Evolutionary conservation across 2,113 vertebrate genomes (phyloP).

Genomic region (Lagopus leucura): DNA sequence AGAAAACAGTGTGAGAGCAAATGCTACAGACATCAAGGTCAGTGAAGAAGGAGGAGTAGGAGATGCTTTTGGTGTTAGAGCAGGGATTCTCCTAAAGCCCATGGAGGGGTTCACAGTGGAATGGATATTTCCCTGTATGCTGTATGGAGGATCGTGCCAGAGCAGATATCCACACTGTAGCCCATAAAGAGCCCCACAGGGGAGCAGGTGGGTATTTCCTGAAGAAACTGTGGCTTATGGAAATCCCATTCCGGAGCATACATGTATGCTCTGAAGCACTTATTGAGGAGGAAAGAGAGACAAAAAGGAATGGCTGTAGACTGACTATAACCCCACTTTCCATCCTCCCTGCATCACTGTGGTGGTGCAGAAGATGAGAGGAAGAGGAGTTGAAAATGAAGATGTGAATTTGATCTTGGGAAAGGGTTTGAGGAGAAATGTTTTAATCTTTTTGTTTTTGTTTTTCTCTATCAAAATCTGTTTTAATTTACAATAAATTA

Average conservation of each 20-base stretch:
- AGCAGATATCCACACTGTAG: neutral
- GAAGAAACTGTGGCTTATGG: neutral
- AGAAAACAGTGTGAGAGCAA: neutral
- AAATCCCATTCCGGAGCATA: neutral
- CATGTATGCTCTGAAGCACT: neutral
- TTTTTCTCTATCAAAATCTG: neutral
- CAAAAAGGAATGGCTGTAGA: neutral
- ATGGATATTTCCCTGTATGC: neutral
- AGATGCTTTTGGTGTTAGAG: neutral
- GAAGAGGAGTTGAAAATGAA: neutral
- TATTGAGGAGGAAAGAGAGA: neutral
- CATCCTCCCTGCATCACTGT: fast-evolving
- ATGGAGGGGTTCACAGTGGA: neutral
- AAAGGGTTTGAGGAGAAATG: neutral
- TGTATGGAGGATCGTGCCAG: neutral
- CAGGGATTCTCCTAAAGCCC: neutral
- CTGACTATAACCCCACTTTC: neutral
- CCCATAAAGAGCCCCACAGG: fast-evolving
- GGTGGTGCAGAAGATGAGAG: neutral
- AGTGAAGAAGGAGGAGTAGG: neutral
- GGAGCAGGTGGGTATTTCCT: neutral
- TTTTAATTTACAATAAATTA: neutral
- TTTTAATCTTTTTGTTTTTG: neutral
- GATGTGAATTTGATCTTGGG: neutral
- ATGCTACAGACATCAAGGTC: neutral